Percentiles rank a stretch among this genome's conserved stretches.
Evolutionary conservation across 2,113 vertebrate genomes (phyloP).

Genomic region (Aspidoscelis tigris): DNA sequence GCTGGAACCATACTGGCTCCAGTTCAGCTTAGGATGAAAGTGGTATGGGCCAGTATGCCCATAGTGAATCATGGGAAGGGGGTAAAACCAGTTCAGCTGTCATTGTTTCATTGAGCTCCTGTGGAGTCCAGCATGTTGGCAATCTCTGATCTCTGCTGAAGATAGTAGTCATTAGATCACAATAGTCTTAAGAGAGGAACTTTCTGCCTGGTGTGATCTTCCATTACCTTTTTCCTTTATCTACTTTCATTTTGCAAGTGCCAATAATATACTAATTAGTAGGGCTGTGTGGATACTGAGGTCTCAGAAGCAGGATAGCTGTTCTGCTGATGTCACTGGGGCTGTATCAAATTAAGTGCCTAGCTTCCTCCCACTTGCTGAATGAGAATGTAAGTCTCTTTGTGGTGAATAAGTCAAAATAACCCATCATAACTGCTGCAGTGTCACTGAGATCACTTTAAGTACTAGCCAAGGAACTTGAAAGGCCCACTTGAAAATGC

Average conservation of each 20-base stretch:
- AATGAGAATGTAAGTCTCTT: not conserved
- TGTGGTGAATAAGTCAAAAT: slow-evolving; percentile 33
- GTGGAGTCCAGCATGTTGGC: no score
- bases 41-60: no score
- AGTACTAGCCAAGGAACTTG: not conserved
- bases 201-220: not conserved
- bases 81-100: not conserved
- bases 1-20: no score
- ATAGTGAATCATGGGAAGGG: no score
- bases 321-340: not conserved
- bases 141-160: not conserved
- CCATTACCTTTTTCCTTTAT: not conserved
- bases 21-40: no score
- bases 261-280: not conserved
- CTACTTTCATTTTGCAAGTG: not conserved
- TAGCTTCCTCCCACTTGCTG: not conserved
- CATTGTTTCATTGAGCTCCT: no score
- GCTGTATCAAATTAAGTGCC: not conserved
- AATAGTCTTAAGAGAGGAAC: not conserved
- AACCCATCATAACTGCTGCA: not conserved
- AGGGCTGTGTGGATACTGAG: no score
- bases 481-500: not conserved
- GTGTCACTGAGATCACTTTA: not conserved
- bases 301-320: not conserved
- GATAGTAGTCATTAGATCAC: not conserved